These are phyloP conservation scores for Menidia menidia DNA, from an alignment of 2,797 vertebrate species.

Conservation along the genomic window DNA sequence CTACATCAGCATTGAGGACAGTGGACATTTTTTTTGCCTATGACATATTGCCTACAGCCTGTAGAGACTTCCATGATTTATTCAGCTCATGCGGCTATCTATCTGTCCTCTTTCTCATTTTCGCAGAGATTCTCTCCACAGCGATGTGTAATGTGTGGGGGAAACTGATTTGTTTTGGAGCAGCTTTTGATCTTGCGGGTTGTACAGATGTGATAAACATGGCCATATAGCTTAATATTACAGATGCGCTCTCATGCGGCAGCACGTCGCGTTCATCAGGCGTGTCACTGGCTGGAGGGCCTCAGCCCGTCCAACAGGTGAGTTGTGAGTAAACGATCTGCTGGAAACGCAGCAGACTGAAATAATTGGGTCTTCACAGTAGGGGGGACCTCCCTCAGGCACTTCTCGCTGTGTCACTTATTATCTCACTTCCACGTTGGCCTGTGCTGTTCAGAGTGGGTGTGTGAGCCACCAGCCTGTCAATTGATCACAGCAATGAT, in stretches of 20 bases:
- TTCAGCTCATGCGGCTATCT: conserved; percentile 38
- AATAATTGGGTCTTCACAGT: conserved; percentile 63
- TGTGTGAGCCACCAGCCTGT: conserved; percentile 41
- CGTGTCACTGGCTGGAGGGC: conserved; percentile 23
- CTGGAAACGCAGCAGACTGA: conserved; percentile 50
- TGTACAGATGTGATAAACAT: conserved; percentile 18
- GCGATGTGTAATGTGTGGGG: conserved; percentile 5
- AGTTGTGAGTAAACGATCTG: conserved; percentile 58
- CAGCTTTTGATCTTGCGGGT: conserved; percentile 9
- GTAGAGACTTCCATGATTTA: conserved; percentile 53
- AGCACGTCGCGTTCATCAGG: conserved; percentile 23
- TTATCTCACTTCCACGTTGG: conserved; percentile 52
- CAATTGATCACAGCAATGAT: conserved; percentile 55
- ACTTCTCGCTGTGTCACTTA: conserved; percentile 58
- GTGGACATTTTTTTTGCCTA: conserved; percentile 16
- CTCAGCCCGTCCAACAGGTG: conserved; percentile 48
- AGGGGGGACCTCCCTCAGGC: conserved; percentile 55
- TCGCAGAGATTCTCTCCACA: conserved; percentile 35
- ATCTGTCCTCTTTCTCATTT: conserved; percentile 39
- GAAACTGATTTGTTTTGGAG: conserved; percentile 16
- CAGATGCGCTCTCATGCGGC: conserved; percentile 6
- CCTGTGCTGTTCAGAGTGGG: conserved; percentile 42
- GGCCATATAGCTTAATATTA: conserved; percentile 17
- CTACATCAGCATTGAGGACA: conserved; percentile 21
- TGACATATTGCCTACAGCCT: conserved; percentile 36